phyloP scores from a whole-genome alignment of 2,797 vertebrate genomes.

The Rhinella marina region DNA sequence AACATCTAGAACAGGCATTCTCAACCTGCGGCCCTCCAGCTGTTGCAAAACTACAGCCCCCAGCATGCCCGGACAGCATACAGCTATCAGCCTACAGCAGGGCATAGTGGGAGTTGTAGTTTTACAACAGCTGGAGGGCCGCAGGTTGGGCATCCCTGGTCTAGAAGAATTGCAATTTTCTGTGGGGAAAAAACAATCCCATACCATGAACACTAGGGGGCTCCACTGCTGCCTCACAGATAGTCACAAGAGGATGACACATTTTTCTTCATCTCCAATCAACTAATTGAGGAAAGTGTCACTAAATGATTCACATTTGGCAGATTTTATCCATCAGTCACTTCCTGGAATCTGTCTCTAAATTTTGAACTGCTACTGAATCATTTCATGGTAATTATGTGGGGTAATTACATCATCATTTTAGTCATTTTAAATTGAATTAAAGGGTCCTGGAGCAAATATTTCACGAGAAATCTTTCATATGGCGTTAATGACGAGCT shows the following conservation, averaged over 20 bases:
- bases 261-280: neutral
- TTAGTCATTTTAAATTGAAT: neutral
- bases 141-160: too few species aligned
- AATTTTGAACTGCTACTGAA: neutral
- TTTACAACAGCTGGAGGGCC: too few species aligned
- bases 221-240: neutral
- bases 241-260: neutral
- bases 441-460: conserved; percentile 5
- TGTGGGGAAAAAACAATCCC: too few species aligned
- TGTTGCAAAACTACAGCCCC: too few species aligned
- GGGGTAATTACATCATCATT: conserved; percentile 20
- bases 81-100: too few species aligned
- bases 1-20: too few species aligned
- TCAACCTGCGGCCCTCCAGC: too few species aligned
- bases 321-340: neutral
- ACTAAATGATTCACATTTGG: conserved; percentile 16
- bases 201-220: neutral
- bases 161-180: too few species aligned
- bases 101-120: too few species aligned
- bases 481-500: too few species aligned
- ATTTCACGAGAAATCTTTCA: too few species aligned
- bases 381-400: neutral
- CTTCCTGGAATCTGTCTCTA: conserved; percentile 2
- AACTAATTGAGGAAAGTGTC: conserved; percentile 2
- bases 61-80: too few species aligned